A percentile compares a stretch with the other conserved stretches of the same genome.
phyloP scores from a whole-genome alignment of 2,888 invertebrate species.

The Drosophila mimetica region DNA sequence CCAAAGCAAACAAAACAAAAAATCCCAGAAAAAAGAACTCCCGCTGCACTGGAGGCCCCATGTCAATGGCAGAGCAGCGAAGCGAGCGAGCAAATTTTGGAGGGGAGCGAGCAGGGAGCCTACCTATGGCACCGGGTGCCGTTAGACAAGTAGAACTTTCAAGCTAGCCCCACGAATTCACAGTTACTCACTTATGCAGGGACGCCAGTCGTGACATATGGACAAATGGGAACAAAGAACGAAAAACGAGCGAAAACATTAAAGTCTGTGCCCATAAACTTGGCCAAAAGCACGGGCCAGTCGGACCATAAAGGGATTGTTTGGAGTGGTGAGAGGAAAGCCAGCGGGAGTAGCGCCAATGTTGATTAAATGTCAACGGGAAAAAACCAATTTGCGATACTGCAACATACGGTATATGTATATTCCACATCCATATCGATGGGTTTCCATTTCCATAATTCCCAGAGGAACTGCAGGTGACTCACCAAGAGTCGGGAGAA shows the following conservation, averaged over 20 bases:
- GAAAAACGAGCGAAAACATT: conserved; percentile 16
- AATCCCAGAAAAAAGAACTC: conserved; percentile 13
- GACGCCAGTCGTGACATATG: conserved; percentile 41
- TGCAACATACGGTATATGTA: not conserved
- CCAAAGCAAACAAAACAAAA: conserved; percentile 20
- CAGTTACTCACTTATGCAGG: conserved; percentile 44
- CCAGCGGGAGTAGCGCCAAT: conserved; percentile 17
- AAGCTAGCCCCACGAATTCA: conserved; percentile 30
- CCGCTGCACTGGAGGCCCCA: conserved; percentile 19
- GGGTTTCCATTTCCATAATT: conserved; percentile 1
- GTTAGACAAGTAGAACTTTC: conserved; percentile 44
- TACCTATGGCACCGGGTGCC: conserved; percentile 20
- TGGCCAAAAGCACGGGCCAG: conserved; percentile 40
- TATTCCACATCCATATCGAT: conserved; percentile 6
- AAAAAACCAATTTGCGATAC: conserved; percentile 29
- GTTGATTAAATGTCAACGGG: conserved; percentile 53
- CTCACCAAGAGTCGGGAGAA: conserved; percentile 17
- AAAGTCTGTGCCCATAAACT: conserved; percentile 36
- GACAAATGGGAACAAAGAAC: conserved; percentile 7
- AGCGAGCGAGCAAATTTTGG: conserved; percentile 8
- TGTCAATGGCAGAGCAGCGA: conserved; percentile 33
- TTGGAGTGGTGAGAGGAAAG: conserved; percentile 2
- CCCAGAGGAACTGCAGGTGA: conserved; percentile 3
- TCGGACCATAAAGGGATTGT: conserved; percentile 34
- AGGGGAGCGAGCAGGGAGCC: not conserved